Evolutionary conservation across 2,888 invertebrate genomes (phyloP).

Genomic region (Eudasyphora cyanicolor): DNA sequence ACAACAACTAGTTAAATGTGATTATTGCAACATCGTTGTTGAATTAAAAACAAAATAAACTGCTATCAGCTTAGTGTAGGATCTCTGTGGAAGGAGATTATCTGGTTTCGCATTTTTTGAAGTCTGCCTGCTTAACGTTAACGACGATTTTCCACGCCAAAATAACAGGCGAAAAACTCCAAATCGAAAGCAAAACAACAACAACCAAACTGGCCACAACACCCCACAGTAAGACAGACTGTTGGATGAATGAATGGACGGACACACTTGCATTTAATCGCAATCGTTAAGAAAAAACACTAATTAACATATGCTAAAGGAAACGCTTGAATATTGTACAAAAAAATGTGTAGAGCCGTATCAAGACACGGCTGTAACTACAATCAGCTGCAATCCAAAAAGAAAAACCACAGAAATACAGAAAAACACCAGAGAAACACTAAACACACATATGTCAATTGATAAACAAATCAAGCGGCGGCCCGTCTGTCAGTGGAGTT

Average conservation of each 20-base stretch:
- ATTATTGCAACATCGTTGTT: constrained; percentile 6
- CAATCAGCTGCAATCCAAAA: constrained; percentile 23
- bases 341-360: constrained; percentile 1
- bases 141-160: constrained; percentile 57
- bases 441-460: constrained; percentile 73
- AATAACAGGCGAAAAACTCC: not conserved
- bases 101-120: constrained; percentile 40
- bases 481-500: constrained; percentile 40
- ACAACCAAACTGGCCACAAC: no score
- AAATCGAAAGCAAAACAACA: constrained; percentile 25
- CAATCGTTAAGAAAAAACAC: constrained; percentile 53
- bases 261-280: constrained; percentile 43
- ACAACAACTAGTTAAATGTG: no score
- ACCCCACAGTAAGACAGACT: constrained; percentile 49
- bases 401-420: constrained; percentile 38
- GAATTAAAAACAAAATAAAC: constrained; percentile 35
- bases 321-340: constrained; percentile 24
- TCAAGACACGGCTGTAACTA: not conserved
- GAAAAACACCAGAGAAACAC: constrained; percentile 50
- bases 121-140: constrained; percentile 64
- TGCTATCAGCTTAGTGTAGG: constrained; percentile 61
- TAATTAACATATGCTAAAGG: constrained; percentile 61
- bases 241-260: not conserved
- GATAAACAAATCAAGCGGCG: constrained; percentile 77
- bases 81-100: constrained; percentile 53